Evolutionary conservation across 2,797 vertebrate species (phyloP).

Genomic region (Amniataba percoides): DNA sequence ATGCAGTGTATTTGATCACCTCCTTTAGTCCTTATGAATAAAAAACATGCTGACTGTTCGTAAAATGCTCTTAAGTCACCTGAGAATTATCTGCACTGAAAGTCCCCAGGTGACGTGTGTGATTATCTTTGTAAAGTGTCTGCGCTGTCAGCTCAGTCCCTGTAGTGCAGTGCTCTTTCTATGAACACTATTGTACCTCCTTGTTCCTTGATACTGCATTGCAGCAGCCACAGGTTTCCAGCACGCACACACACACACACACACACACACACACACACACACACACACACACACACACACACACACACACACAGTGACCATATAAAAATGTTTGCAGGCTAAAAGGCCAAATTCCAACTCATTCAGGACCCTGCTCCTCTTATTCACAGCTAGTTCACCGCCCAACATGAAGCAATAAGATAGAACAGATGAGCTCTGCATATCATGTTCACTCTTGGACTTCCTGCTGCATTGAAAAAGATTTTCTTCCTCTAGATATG

Average conservation of each 20-base stretch:
- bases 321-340: not conserved
- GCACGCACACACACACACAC: slow-evolving; percentile 25
- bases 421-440: slow-evolving; percentile 11
- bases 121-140: slow-evolving; percentile 8
- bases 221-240: slow-evolving; percentile 73
- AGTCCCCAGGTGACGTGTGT: not conserved
- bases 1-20: not conserved
- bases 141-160: slow-evolving; percentile 2
- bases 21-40: too few species aligned
- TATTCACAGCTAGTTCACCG: not conserved
- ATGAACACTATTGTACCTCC: slow-evolving; percentile 18
- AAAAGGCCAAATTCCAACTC: slow-evolving; percentile 8
- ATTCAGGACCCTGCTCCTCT: not conserved
- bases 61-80: not conserved
- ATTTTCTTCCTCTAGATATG: slow-evolving; percentile 28
- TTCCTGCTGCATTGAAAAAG: slow-evolving; percentile 26
- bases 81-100: not conserved
- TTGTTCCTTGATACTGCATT: slow-evolving; percentile 71
- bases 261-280: slow-evolving; percentile 32
- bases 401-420: slow-evolving; percentile 3
- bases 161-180: slow-evolving; percentile 38
- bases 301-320: slow-evolving; percentile 27
- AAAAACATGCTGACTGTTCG: too few species aligned
- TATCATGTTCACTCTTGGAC: slow-evolving; percentile 6
- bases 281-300: slow-evolving; percentile 31